Conservation (phyloP, 1,140 invertebrate species). For the Drosophila sechellia region DNA sequence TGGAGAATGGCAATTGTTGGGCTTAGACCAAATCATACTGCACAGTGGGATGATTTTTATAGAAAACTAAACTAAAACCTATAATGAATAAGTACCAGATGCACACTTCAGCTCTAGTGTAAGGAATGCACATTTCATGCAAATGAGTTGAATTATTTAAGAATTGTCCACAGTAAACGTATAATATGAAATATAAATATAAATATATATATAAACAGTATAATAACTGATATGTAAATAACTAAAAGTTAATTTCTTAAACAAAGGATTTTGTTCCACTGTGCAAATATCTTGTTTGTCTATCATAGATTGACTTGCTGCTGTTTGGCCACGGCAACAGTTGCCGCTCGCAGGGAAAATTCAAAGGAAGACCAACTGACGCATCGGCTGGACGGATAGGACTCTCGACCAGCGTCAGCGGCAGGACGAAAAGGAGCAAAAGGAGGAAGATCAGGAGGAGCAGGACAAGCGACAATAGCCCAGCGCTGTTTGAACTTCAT, state of each 20-base stretch:
- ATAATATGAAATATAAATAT: no score
- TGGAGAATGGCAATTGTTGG: conserved; percentile 31
- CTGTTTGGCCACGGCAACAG: conserved; percentile 50
- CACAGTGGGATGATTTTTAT: conserved; percentile 2
- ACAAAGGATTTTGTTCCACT: conserved; percentile 3
- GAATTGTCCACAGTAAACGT: no score
- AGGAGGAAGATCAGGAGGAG: neutral
- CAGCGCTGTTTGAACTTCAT: conserved; percentile 55
- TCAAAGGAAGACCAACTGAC: conserved; percentile 31
- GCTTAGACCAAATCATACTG: conserved; percentile 10
- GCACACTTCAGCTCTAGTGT: no score
- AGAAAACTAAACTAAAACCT: no score
- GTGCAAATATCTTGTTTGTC: conserved; percentile 40
- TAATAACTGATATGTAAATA: no score
- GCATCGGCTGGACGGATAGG: conserved; percentile 9
- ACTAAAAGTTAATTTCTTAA: no score
- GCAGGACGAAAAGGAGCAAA: conserved; percentile 5
- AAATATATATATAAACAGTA: no score
- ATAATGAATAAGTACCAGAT: no score
- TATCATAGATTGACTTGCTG: conserved; percentile 66
- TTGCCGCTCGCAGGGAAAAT: conserved; percentile 33
- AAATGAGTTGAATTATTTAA: no score
- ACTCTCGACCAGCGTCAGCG: neutral
- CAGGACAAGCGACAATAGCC: conserved; percentile 48
- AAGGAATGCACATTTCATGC: no score